Percentiles rank a stretch among this genome's conserved stretches.
Evolutionary conservation across 1,140 invertebrate species (phyloP).

Genomic region (Zophobas morio): DNA sequence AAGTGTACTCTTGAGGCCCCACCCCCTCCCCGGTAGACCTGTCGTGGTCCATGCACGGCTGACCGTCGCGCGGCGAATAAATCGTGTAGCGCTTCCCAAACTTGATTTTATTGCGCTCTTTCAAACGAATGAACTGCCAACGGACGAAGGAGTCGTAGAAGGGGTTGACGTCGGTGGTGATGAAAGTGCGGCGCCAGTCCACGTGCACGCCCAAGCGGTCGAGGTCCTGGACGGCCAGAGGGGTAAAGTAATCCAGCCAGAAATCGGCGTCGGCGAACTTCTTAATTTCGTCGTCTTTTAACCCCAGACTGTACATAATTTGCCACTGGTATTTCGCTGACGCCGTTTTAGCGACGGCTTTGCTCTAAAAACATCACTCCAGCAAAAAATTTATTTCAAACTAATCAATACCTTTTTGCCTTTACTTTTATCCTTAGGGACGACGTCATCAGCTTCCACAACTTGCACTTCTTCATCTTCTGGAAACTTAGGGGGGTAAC

Average conservation of each 20-base stretch:
- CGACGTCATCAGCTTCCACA: conserved; percentile 73
- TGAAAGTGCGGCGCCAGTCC: conserved; percentile 97
- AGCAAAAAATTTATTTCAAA: neutral
- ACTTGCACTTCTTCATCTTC: conserved; percentile 68
- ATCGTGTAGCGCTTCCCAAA: conserved; percentile 99
- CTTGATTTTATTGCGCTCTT: conserved; percentile 89
- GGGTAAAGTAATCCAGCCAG: conserved; percentile 98
- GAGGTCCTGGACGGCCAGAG: conserved; percentile 88
- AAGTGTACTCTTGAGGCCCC: conserved; percentile 97
- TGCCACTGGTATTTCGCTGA: conserved; percentile 97
- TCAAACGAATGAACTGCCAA: conserved; percentile 97
- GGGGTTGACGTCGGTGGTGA: conserved; percentile 98
- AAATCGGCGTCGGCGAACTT: conserved; percentile 92
- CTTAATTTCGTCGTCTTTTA: conserved; percentile 92
- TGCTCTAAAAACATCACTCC: conserved; percentile 76
- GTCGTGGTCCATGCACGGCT: conserved; percentile 99
- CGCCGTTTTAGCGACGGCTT: conserved; percentile 95
- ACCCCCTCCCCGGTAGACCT: conserved; percentile 96
- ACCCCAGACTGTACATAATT: conserved; percentile 96
- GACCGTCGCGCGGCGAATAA: conserved; percentile 95
- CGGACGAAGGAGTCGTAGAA: conserved; percentile 98
- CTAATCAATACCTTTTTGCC: conserved; percentile 88
- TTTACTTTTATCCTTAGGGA: conserved; percentile 95
- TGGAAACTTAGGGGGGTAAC: conserved; percentile 95
- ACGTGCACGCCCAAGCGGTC: conserved; percentile 92